Base-by-base conservation (phyloP, 2,888 invertebrate species). In the Galeopsomyia nigrocyanea region DNA sequence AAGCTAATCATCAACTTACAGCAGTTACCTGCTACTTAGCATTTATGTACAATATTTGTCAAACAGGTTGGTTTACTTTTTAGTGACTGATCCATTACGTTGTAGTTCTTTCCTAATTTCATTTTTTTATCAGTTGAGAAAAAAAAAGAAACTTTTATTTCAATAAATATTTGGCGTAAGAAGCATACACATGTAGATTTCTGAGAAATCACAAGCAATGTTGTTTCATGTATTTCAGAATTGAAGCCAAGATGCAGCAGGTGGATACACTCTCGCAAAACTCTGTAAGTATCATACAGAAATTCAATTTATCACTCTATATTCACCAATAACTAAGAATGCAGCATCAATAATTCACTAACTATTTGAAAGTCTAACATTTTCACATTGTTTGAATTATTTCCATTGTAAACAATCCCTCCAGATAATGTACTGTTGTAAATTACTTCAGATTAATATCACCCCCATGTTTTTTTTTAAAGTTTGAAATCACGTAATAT, bases 161-260 rank as follows among this genome's bases (percentile, higher is more conserved):
- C 26, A 26, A 26, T 26, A 39, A 39, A 39, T 39, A 39, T 9
- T 39, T 10, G 1, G 10, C 10, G 13, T 10, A 10, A 31, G 7
- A 31, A 31, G 3, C 31, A 31, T 31, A 31, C 3, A 31, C 7
- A 31, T 31, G 31, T 31, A 31, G 31, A 31, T 31, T 39, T 10
- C 1, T 10, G 7, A 39, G 5, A 39, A 39, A 39, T 39, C 1
- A 10, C 39, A 10, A 39, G 39, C 7, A 9, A 39, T 39, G 13
- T 39, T 39, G 39, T 39, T 39, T 39, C 80, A 80, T 81, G 73
- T 81, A 78, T 86, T 87, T 61, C 83, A 87, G 87, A 86, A 87
- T 82, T 82, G 84, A 85, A 83, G 82, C 80, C 87, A 89, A 88
- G 86, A 90, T 90, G 90, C 90, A 89, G 88, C 89, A 90, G 88